Evolutionary conservation across 2,888 invertebrate genomes (phyloP), one percentile per base, ranked within the genome.

Genomic region (Drosophila koepferae): DNA sequence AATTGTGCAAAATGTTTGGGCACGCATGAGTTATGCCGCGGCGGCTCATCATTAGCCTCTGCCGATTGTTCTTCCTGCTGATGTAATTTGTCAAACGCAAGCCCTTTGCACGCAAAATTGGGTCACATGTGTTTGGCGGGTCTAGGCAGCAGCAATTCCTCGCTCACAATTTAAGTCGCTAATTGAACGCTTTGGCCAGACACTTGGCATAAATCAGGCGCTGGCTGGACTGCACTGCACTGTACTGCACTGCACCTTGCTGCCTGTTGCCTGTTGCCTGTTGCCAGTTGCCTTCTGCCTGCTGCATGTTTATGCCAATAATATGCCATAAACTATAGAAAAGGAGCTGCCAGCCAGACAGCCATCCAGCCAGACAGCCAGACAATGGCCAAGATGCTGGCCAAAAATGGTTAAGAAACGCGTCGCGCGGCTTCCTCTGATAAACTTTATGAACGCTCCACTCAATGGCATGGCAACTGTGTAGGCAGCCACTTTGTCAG

Each of bases 151-250:
- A n/a, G 23, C 49, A 3, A 18, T n/a, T 28, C 55, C 41, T 18
- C 18, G 76, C 82, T 85, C 89, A 90, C 91, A 92, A 92, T 91
- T 92, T 91, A 90, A 91, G 91, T 89, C 91, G 91, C 93, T 93
- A 93, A 93, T 93, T 93, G 92, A 93, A 93, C 92, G 93, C 93
- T 93, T 84, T 92, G 91, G 91, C 88, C 90, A 92, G 92, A 92
- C 93, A 92, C 92, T 91, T 92, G 89, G 90, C 91, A 93, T 93
- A 93, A 93, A 93, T 93, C 92, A 93, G 59, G 8, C 12, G 28
- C 44, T 12, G 43, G 46, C 28, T 28, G 28, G 28, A 51, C 68
- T 85, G 77, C 88, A 80, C 69, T 82, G 82, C 86, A 80, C 72
- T 80, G 80, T 82, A 49, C 68, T 82, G 77, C 88, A 80, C 72